Conservation (phyloP, 2,113 vertebrate species). For the Chloebia gouldiae region DNA sequence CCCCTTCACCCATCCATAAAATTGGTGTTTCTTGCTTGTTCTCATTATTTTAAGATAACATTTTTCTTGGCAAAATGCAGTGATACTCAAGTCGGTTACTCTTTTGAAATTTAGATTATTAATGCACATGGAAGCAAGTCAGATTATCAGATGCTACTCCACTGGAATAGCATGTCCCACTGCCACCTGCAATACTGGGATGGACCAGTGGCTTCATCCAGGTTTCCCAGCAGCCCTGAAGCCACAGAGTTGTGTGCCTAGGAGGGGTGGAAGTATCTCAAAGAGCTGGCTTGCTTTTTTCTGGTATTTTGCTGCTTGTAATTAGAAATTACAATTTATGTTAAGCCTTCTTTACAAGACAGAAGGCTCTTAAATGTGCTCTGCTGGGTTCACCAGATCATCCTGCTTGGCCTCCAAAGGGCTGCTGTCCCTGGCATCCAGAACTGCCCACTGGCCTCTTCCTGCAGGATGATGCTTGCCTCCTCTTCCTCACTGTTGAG, state of each 20-base stretch:
- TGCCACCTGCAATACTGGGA: background rate
- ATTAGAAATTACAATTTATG: background rate
- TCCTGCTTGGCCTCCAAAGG: accelerated
- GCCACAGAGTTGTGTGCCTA: background rate
- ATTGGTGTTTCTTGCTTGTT: background rate
- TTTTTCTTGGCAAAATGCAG: background rate
- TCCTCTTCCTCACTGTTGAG: background rate
- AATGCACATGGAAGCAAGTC: background rate
- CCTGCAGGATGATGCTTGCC: background rate
- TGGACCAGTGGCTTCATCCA: background rate
- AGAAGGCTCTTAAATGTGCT: background rate
- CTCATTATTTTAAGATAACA: background rate
- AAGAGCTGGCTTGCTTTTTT: background rate
- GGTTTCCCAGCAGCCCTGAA: background rate
- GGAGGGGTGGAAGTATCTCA: background rate
- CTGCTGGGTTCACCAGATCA: background rate
- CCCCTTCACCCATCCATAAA: background rate
- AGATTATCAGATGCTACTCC: background rate
- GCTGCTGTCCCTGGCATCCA: background rate
- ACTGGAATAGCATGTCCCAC: background rate
- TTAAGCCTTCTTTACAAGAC: background rate
- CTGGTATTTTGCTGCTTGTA: background rate
- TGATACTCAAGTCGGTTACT: background rate
- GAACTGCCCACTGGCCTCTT: background rate
- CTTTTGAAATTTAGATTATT: background rate